phyloP scores from a whole-genome alignment of 2,797 vertebrate genomes.

The Antennarius maculatus region DNA sequence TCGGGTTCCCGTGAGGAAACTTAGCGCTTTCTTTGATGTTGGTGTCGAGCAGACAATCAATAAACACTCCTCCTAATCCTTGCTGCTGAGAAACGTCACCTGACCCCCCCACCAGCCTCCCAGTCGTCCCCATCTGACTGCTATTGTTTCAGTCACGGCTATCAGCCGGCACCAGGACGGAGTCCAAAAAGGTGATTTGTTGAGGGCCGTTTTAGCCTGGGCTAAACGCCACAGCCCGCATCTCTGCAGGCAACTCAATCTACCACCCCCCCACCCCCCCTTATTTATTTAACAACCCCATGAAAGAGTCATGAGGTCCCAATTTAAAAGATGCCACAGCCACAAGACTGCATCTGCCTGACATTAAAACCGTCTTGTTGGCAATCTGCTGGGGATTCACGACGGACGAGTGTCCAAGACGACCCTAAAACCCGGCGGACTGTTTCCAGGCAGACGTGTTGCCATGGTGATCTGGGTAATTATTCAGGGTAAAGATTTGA shows the following conservation, averaged over 20 bases:
- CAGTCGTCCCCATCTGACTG: slow-evolving; percentile 22
- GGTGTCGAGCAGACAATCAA: slow-evolving; percentile 58
- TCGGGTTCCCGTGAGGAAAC: slow-evolving; percentile 55
- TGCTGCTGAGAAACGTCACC: slow-evolving; percentile 17
- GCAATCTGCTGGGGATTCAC: slow-evolving; percentile 27
- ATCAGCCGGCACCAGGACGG: slow-evolving; percentile 31
- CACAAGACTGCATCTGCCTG: slow-evolving; percentile 66
- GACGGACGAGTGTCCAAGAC: slow-evolving; percentile 21
- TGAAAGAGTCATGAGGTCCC: slow-evolving; percentile 74
- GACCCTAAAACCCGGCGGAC: slow-evolving; percentile 26
- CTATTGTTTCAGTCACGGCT: slow-evolving; percentile 38
- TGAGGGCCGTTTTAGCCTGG: slow-evolving; percentile 52
- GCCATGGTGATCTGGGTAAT: slow-evolving; percentile 59
- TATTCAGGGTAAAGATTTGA: slow-evolving; percentile 61
- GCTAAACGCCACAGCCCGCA: slow-evolving; percentile 57
- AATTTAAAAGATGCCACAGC: slow-evolving; percentile 55
- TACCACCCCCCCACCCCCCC: slow-evolving; percentile 43
- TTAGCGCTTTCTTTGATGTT: slow-evolving; percentile 67
- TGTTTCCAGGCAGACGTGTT: slow-evolving; percentile 38
- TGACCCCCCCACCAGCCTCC: background rate
- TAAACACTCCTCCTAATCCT: slow-evolving; percentile 40
- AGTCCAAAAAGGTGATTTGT: slow-evolving; percentile 59
- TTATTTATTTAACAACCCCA: slow-evolving; percentile 75
- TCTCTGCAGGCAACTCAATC: slow-evolving; percentile 65
- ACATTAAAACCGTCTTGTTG: slow-evolving; percentile 65